These are phyloP conservation scores for Muntiacus reevesi DNA, from an alignment of 2,113 vertebrate species.

Conservation along the genomic window DNA sequence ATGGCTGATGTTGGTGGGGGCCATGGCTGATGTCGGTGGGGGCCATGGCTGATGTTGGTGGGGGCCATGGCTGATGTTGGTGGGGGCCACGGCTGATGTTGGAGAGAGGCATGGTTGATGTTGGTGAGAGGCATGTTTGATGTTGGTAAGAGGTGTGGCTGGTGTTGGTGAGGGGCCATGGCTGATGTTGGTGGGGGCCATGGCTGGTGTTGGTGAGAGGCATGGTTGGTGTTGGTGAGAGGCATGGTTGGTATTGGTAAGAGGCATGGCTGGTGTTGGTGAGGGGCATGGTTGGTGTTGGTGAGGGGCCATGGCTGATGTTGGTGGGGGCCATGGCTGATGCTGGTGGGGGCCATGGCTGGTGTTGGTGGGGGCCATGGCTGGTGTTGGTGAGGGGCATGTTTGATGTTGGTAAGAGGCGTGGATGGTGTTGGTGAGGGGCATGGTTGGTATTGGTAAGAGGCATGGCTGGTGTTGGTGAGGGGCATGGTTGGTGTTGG, in stretches of 20 bases:
- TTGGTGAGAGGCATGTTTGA: accelerated
- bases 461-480: not conserved
- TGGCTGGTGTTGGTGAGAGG: too few relatives aligned
- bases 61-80: not conserved
- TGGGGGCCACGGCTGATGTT: not conserved
- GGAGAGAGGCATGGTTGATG: not conserved
- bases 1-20: accelerated
- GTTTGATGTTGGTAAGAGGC: too few relatives aligned
- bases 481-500: not conserved
- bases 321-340: accelerated
- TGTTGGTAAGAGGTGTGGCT: not conserved
- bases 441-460: too few relatives aligned
- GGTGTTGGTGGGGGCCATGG: not conserved
- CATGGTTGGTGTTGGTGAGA: not conserved
- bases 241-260: not conserved
- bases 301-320: too few relatives aligned
- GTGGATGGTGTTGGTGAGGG: not conserved
- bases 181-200: not conserved
- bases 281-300: not conserved
- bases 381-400: accelerated
- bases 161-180: not conserved
- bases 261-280: accelerated
- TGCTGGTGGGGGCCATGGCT: not conserved
- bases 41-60: not conserved
- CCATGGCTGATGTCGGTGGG: not conserved